Conservation (phyloP, 2,113 vertebrate genomes). For the Agapornis roseicollis region DNA sequence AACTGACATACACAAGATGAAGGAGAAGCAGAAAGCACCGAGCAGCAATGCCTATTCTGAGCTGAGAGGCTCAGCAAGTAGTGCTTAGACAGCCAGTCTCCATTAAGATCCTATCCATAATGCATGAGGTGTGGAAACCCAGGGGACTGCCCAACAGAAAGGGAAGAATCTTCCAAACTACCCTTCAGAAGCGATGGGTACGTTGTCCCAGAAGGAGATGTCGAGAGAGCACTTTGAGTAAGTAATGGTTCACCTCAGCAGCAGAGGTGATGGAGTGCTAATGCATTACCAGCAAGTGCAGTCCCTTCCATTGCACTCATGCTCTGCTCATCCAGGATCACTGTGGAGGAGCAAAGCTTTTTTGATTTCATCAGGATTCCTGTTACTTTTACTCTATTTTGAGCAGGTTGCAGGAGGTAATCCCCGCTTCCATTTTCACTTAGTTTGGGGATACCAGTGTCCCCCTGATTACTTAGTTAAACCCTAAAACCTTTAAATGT, state of each 20-base stretch:
- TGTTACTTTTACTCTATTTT: not conserved
- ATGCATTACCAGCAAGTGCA: not conserved
- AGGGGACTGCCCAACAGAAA: slow-evolving; percentile 25
- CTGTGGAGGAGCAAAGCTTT: not conserved
- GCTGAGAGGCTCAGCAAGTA: not conserved
- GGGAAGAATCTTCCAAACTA: slow-evolving; percentile 37
- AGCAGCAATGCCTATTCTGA: not conserved
- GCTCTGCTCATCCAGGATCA: not conserved
- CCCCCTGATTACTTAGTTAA: not conserved
- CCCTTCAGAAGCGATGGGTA: not conserved
- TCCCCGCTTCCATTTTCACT: not conserved
- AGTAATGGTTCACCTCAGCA: slow-evolving; percentile 7
- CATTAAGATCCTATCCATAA: slow-evolving; percentile 65
- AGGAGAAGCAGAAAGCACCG: not conserved
- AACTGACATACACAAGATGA: slow-evolving; percentile 22
- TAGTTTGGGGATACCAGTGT: not conserved
- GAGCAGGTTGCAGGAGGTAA: not conserved
- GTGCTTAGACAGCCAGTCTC: slow-evolving; percentile 12
- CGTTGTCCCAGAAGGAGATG: slow-evolving; percentile 9
- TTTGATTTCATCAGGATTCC: not conserved
- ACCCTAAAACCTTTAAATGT: not conserved
- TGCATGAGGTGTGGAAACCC: slow-evolving; percentile 41
- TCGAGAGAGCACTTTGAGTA: slow-evolving; percentile 10
- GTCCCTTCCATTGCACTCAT: not conserved
- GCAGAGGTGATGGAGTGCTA: slow-evolving; percentile 35